Conservation (phyloP, 2,888 invertebrate genomes). For the Sinhomidia bicolor region DNA sequence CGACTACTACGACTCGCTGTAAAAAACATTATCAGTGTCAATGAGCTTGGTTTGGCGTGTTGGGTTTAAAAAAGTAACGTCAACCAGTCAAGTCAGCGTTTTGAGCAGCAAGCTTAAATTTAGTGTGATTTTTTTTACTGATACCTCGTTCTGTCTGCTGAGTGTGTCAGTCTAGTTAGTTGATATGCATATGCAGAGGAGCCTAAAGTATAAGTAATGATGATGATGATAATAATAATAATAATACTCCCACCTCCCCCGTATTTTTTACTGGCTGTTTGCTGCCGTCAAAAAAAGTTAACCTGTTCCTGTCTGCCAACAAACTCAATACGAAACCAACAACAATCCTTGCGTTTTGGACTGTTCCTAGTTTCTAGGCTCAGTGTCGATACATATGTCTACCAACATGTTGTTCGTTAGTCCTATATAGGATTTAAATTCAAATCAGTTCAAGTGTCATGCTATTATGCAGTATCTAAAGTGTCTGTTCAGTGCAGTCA, state of each 20-base stretch:
- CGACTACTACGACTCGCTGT: no score
- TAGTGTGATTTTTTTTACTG: constrained; percentile 12
- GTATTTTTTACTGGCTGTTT: constrained; percentile 49
- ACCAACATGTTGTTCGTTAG: background rate
- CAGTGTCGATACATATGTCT: background rate
- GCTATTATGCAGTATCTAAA: background rate
- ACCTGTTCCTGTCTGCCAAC: constrained; percentile 51
- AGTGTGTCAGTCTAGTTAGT: background rate
- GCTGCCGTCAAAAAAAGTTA: constrained; percentile 38
- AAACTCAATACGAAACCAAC: background rate
- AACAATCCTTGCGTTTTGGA: constrained; percentile 7
- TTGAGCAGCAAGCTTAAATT: constrained; percentile 14
- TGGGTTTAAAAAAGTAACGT: background rate
- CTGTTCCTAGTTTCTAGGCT: constrained; percentile 39
- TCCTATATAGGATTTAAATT: background rate
- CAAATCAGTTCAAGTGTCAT: background rate
- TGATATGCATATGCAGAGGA: background rate
- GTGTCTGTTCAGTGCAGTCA: background rate
- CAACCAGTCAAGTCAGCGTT: background rate
- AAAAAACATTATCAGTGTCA: constrained; percentile 32
- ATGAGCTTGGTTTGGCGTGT: constrained; percentile 43
- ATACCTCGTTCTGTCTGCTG: constrained; percentile 22
- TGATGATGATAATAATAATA: no score
- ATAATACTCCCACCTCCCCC: constrained; percentile 48
- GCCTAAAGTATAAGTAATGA: no score